phyloP scores from a whole-genome alignment of 2,888 invertebrate genomes.

The Tetramorium bicarinatum region DNA sequence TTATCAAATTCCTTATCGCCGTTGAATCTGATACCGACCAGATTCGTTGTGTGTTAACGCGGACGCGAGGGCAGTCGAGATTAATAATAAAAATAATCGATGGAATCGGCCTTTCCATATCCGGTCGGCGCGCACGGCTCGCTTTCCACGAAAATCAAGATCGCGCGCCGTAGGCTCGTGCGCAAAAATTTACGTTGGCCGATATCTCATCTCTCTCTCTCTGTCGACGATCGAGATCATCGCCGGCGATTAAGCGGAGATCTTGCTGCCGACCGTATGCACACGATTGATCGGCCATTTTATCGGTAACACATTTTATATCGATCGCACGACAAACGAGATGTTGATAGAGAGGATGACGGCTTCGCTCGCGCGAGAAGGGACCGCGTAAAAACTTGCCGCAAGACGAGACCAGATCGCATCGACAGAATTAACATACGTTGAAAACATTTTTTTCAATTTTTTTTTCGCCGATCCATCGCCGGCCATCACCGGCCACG shows the following conservation, averaged over 20 bases:
- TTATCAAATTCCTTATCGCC: slow-evolving; percentile 66
- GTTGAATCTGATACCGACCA: slow-evolving; percentile 35
- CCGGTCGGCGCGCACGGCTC: neutral
- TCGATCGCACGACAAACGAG: slow-evolving; percentile 26
- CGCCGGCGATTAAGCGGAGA: neutral
- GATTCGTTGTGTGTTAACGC: slow-evolving; percentile 51
- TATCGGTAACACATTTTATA: slow-evolving; percentile 31
- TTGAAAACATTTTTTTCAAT: slow-evolving; percentile 6
- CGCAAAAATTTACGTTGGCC: slow-evolving; percentile 29
- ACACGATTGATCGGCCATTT: slow-evolving; percentile 20
- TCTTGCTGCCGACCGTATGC: neutral
- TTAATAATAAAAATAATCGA: slow-evolving; percentile 32
- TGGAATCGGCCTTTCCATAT: slow-evolving; percentile 15
- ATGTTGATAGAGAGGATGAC: slow-evolving; percentile 19
- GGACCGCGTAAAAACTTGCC: neutral
- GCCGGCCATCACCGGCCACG: neutral
- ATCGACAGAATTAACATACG: slow-evolving; percentile 1
- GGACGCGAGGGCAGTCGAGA: slow-evolving; percentile 42
- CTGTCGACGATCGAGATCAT: slow-evolving; percentile 21
- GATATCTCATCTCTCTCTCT: neutral
- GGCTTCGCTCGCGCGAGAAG: neutral
- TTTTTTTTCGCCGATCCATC: no score
- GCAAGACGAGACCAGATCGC: neutral
- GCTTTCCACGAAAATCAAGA: slow-evolving; percentile 21
- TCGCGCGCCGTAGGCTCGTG: slow-evolving; percentile 6